Base-by-base conservation (phyloP, 2,888 invertebrate species). In the Lithophane leautieri region DNA sequence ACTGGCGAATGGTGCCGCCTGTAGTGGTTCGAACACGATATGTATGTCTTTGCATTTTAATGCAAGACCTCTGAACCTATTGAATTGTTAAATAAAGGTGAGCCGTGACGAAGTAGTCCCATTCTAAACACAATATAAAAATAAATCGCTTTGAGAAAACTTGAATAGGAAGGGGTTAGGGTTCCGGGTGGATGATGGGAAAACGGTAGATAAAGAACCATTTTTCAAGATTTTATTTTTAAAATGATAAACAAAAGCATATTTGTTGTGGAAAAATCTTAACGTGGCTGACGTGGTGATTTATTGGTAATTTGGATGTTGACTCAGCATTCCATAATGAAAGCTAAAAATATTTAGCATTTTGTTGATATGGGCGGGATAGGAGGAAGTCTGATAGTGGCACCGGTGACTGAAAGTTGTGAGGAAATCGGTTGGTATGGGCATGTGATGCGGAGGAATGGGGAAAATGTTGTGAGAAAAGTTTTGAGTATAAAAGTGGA, bases 31-130 rank as follows among this genome's bases (percentile, higher is more conserved):
- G 40, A 72, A 60, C 34, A 63, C 50, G 47, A 58, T 60, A 71
- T 22, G 70, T 67, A 61, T 71, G 70, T 61, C 56, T 91, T 91
- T 92, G 90, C 89, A 90, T 92, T 89, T 89, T 87, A 93, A 95
- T 92, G 93, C 88, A 84, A 62, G 88, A 94, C 95, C 95, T 94
- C 70, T 94, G 94, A 94, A 89, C 95, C 88, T 86, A 69, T 73
- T 94, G 94, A 94, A 95, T 95, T 91, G 94, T 95, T 92, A 78
- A 94, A 89, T 79, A 85, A 79, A 84, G 78, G 58, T 81, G 78
- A 68, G 86, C 88, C 34, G 82, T 92, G 91, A 85, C 78, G 79
- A 60, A 71, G 74, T 71, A 54, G 44, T 68, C 54, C 50, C 62
- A 60, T 69, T 73, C 65, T 66, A 63, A 76, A 70, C 47, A 68